Evolutionary conservation across 2,888 invertebrate species (phyloP).

Genomic region (Drosophila meridiana): DNA sequence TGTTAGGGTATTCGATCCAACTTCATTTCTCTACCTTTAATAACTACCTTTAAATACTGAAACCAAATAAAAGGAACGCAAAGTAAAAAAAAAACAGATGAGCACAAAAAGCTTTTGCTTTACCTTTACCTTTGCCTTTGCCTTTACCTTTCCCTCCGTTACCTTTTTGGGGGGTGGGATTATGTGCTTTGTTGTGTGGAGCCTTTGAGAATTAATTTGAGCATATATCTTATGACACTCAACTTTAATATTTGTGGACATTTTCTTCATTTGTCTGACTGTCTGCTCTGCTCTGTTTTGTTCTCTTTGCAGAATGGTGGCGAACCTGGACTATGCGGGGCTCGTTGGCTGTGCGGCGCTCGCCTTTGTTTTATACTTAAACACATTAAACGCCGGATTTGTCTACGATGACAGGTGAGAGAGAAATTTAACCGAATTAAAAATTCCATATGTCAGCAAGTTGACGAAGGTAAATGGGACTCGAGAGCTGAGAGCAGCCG

Average conservation of each 20-base stretch:
- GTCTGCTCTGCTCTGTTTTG: constrained; percentile 11
- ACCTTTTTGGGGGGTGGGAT: constrained; percentile 23
- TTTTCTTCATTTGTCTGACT: constrained; percentile 53
- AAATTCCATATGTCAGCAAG: constrained; percentile 79
- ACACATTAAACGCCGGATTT: constrained; percentile 95
- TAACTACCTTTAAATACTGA: constrained; percentile 1
- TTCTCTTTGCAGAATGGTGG: constrained; percentile 86
- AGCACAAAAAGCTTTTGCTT: constrained; percentile 18
- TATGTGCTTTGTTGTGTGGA: constrained; percentile 38
- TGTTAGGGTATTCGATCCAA: neutral
- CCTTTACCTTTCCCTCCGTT: neutral
- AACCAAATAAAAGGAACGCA: neutral
- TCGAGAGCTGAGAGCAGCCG: neutral
- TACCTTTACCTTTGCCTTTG: neutral
- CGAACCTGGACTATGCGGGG: constrained; percentile 87
- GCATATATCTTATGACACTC: constrained; percentile 76
- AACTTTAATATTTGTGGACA: constrained; percentile 76
- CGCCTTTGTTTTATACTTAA: constrained; percentile 94
- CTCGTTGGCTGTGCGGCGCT: constrained; percentile 89
- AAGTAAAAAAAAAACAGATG: constrained; percentile 20
- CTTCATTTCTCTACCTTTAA: constrained; percentile 5
- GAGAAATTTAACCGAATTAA: constrained; percentile 81
- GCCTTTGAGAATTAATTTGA: constrained; percentile 71
- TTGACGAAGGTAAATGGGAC: constrained; percentile 76
- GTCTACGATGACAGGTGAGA: constrained; percentile 98